phyloP scores from a whole-genome alignment of 2,113 vertebrate species.

The Empidonax traillii region DNA sequence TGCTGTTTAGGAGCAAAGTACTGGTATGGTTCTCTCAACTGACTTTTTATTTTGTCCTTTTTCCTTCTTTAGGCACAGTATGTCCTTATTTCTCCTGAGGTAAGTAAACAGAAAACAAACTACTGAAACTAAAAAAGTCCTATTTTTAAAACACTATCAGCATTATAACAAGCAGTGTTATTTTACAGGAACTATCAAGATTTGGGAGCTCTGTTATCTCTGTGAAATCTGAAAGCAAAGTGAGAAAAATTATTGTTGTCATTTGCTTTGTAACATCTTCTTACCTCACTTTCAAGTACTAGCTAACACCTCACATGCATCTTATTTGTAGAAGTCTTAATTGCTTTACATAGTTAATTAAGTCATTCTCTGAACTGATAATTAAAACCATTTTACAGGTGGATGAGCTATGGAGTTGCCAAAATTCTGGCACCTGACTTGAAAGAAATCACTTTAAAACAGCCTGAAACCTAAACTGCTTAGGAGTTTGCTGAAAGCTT shows the following conservation, averaged over 20 bases:
- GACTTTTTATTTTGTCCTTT: not conserved
- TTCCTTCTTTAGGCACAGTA: slow-evolving; percentile 69
- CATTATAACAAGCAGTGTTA: not conserved
- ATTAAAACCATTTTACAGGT: not conserved
- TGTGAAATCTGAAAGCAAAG: slow-evolving; percentile 70
- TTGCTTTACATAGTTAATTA: not conserved
- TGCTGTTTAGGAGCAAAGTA: not conserved
- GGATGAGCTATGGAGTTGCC: not conserved
- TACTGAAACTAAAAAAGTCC: not conserved
- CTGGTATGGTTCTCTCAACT: not conserved
- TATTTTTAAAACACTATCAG: not conserved
- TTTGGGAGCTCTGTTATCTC: slow-evolving; percentile 72
- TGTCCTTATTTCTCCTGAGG: slow-evolving; percentile 77
- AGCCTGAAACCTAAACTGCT: not conserved
- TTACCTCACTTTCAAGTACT: not conserved
- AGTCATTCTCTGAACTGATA: not conserved
- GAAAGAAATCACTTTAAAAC: not conserved
- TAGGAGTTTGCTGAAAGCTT: not conserved
- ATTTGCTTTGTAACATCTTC: not conserved
- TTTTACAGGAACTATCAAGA: slow-evolving; percentile 72
- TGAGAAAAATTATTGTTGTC: slow-evolving; percentile 17
- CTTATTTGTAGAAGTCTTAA: not conserved
- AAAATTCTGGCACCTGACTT: not conserved
- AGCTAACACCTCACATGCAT: not conserved
- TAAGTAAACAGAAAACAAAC: slow-evolving; percentile 42